phyloP scores from a whole-genome alignment of 2,113 vertebrate genomes.

The Mirounga angustirostris region DNA sequence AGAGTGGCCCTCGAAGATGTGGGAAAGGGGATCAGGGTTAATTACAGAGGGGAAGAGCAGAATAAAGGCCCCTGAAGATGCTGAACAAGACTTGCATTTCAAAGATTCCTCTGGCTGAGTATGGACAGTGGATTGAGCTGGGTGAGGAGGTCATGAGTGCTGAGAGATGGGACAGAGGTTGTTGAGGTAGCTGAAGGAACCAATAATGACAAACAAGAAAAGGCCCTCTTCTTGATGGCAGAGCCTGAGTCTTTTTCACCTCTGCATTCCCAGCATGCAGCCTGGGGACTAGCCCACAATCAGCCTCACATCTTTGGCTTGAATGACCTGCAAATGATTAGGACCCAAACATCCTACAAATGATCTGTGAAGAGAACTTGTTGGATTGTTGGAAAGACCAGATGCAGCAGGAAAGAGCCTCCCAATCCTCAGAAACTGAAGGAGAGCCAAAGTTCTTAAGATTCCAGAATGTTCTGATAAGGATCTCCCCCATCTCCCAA shows the following conservation, averaged over 20 bases:
- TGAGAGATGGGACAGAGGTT: not conserved
- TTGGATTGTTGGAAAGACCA: not conserved
- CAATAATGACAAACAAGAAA: not conserved
- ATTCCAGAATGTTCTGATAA: slow-evolving; percentile 59
- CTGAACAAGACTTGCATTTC: not conserved
- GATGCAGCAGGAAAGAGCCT: not conserved
- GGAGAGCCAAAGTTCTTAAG: slow-evolving; percentile 31
- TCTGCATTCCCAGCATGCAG: not conserved
- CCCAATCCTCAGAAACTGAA: slow-evolving; percentile 4
- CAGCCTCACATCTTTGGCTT: slow-evolving; percentile 1
- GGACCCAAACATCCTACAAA: slow-evolving; percentile 8
- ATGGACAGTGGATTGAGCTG: not conserved
- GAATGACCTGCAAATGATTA: not conserved
- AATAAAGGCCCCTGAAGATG: not conserved
- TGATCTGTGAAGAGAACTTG: not conserved
- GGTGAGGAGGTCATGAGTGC: not conserved
- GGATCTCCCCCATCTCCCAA: slow-evolving; percentile 29
- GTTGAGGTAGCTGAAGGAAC: not conserved
- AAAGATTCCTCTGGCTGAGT: not conserved
- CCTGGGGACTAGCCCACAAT: not conserved
- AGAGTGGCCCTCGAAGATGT: not conserved
- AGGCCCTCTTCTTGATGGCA: not conserved
- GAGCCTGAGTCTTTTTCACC: not conserved
- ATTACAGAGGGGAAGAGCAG: not conserved
- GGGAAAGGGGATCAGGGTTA: not conserved